These are phyloP conservation scores for Macrocentrus cingulum DNA, from an alignment of 1,140 invertebrate genomes.

Conservation along the genomic window DNA sequence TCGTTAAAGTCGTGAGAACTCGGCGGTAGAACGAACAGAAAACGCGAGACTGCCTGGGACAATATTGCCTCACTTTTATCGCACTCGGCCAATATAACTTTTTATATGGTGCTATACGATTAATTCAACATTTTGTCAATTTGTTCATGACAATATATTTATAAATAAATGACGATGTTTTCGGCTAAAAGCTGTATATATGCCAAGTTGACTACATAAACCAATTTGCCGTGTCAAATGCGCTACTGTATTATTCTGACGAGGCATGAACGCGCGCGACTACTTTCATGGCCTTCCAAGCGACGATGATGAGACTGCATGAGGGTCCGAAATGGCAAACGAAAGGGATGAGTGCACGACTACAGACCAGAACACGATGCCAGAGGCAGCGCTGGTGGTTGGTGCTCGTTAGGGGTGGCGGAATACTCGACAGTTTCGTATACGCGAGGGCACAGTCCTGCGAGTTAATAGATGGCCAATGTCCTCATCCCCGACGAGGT, in stretches of 20 bases:
- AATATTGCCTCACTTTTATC: constrained; percentile 24
- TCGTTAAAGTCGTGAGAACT: constrained; percentile 1
- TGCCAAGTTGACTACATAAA: constrained; percentile 7
- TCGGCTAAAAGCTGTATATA: background rate
- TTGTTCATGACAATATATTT: too few relatives aligned
- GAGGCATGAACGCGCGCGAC: constrained; percentile 2
- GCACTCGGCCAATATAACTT: constrained; percentile 24
- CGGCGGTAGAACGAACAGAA: background rate
- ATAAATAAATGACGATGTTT: too few relatives aligned
- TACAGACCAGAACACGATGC: background rate
- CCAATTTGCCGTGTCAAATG: constrained; percentile 3
- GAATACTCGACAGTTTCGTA: background rate
- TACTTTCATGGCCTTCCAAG: constrained; percentile 5
- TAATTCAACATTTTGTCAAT: too few relatives aligned
- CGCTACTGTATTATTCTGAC: constrained; percentile 6
- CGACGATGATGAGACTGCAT: background rate
- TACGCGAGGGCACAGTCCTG: constrained; percentile 33
- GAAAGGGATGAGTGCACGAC: constrained; percentile 21
- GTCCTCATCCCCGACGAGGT: constrained; percentile 40
- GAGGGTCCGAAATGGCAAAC: constrained; percentile 3
- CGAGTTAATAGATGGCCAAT: constrained; percentile 51
- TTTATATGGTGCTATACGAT: constrained; percentile 7
- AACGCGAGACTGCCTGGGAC: background rate
- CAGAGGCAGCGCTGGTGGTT: constrained; percentile 1
- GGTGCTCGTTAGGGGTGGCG: constrained; percentile 24